Base-by-base conservation (phyloP, 2,113 vertebrate genomes). In the Phaetusa simplex region DNA sequence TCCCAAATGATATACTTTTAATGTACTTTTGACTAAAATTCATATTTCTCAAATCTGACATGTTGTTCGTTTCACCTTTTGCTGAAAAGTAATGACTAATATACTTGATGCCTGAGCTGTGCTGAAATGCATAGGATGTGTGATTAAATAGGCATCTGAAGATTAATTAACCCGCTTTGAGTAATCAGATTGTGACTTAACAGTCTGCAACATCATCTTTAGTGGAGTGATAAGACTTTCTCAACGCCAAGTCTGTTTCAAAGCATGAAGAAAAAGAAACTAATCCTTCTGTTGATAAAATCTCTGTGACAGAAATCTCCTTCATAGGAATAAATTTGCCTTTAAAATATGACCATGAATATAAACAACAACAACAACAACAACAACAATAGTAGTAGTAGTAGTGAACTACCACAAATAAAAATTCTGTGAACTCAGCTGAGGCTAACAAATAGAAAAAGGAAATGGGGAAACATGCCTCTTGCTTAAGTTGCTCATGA, bases 131-230 rank as follows among this genome's bases (percentile, higher is more conserved):
- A 71, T 38, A 78, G 8, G 32, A 38, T 50, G 14, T 18, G 34
- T 42, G 50, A 93, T 58, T 90, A 85, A 82, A 86, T 66, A 87
- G 6, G 29, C 24, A 88, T 90, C 70, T 95, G 67, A 83, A 83
- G 53, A 65, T 91, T 80, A 95, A 95, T 94, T 86, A 92, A 88
- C 24, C 90, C 70, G 27, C 59, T 86, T 78, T 90, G 62, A 86
- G 27, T 40, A 88, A 92, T 77, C 67, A 83, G 82, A 90, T 40
- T 73, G 30, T 53, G 67, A 77, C 27, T 90, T 86, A 72, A 80
- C 34, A 36, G 53, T 62, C 71, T 82, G 52, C 38, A 82, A 59
- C 15, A 19, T 69, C 86, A 85, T 42, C 73, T 89, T 85, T 43
- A 77, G 34, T 38, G 42, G 17, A 71, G 14, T 16, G 56, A 76